Base-by-base conservation (phyloP, 2,113 vertebrate species). In the Nymphicus hollandicus region DNA sequence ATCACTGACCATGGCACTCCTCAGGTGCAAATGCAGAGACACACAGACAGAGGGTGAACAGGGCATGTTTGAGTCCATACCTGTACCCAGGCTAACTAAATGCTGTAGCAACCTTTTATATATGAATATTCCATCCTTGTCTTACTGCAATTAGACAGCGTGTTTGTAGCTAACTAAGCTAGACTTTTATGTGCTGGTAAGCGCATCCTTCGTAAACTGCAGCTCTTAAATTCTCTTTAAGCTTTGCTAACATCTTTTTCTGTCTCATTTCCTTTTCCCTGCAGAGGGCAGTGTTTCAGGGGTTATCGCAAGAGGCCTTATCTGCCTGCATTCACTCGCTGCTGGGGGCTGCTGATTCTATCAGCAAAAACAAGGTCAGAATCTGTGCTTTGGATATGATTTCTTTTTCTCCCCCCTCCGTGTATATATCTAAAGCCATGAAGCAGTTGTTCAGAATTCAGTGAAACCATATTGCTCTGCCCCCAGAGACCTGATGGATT, bases 281-380 rank as follows among this genome's bases (percentile, higher is more conserved):
- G 89, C 97, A 99, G 99, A 99, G 98, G 98, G 98, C 99, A 27
- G 99, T 99, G 93, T 99, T 99, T 97, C 99, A 99, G 97, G 99
- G 99, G 95, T 98, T 99, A 95, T 99, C 99, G 7, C 99, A 99
- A 96, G 99, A 99, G 97, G 99, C 99, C 18, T 98, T 99, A 96
- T 99, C 99, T 77, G 99, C 99, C 80, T 99, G 99, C 95, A 99
- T 99, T 97, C 98, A 99, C 93, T 99, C 99, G 2, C 97, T 99
- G 84, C 98, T 99, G 82, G 99, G 98, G 98, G 99, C 99, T 44
- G 98, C 99, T 9, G 99, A 99, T 91, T 97, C 99, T 69, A 99
- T 99, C 97, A 97, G 98, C 91, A 99, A 99, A 98, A 99, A 98
- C 97, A 99, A 99, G 99, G 99, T 99, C 97, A 98, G 98, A 94